Conservation (phyloP, 2,888 invertebrate genomes). For the Sinodicranocentrus sp. region DNA sequence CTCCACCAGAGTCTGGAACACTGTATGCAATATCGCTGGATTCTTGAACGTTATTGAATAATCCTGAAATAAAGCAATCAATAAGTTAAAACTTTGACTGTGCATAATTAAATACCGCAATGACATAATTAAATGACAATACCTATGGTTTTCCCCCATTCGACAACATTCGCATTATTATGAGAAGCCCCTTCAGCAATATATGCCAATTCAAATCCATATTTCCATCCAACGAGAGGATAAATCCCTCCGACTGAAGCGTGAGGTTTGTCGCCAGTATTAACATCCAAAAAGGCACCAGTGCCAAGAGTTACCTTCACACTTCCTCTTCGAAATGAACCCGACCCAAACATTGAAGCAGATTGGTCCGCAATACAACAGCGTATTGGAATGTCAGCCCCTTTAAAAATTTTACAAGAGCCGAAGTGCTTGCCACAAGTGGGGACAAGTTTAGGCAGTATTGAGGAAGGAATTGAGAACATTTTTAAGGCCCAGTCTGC, state of each 20-base stretch:
- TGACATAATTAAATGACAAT: slow-evolving; percentile 18
- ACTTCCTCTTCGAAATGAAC: slow-evolving; percentile 87
- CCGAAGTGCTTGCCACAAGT: slow-evolving; percentile 88
- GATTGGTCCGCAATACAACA: slow-evolving; percentile 86
- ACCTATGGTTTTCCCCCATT: slow-evolving; percentile 85
- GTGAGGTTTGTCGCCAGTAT: slow-evolving; percentile 87
- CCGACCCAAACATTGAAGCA: slow-evolving; percentile 92
- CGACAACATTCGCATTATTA: slow-evolving; percentile 92
- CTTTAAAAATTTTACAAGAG: slow-evolving; percentile 77
- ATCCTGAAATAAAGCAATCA: slow-evolving; percentile 80
- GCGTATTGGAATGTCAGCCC: slow-evolving; percentile 72
- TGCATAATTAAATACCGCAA: too few relatives aligned
- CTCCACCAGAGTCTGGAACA: slow-evolving; percentile 86
- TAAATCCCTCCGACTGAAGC: slow-evolving; percentile 88
- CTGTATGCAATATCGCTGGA: slow-evolving; percentile 84
- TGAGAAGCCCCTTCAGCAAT: slow-evolving; percentile 92
- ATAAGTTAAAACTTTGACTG: not conserved
- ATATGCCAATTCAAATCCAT: slow-evolving; percentile 83
- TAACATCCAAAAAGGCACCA: slow-evolving; percentile 92
- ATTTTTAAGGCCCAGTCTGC: slow-evolving; percentile 85
- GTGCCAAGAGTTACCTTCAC: slow-evolving; percentile 95
- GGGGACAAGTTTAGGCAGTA: slow-evolving; percentile 90
- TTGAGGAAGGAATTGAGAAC: slow-evolving; percentile 85
- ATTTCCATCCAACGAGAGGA: slow-evolving; percentile 93
- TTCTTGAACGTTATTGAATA: slow-evolving; percentile 84